Evolutionary conservation across 2,888 invertebrate genomes (phyloP).

Genomic region (Catocala sponsa): DNA sequence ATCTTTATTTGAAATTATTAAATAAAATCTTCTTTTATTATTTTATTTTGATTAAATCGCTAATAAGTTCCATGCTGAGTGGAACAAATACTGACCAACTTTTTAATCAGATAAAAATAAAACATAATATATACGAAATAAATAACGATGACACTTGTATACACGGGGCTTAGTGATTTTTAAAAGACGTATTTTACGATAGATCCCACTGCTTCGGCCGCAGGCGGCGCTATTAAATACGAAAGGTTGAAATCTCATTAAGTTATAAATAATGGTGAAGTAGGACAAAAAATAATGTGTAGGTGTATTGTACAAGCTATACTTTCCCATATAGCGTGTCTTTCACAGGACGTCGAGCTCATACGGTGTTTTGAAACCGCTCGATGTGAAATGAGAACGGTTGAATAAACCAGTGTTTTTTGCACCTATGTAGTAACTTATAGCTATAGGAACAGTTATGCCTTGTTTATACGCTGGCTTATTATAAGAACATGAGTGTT

Average conservation of each 20-base stretch:
- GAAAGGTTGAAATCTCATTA: background rate
- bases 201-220: no score
- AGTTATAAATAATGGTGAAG: background rate
- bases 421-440: slow-evolving; percentile 30
- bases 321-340: slow-evolving; percentile 14
- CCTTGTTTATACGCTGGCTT: background rate
- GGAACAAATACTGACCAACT: no score
- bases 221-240: no score
- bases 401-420: slow-evolving; percentile 46
- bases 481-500: background rate
- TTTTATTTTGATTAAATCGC: no score
- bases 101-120: no score
- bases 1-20: no score
- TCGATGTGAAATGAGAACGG: slow-evolving; percentile 43
- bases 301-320: background rate
- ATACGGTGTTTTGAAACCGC: slow-evolving; percentile 50
- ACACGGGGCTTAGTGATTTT: no score
- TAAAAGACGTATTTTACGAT: no score
- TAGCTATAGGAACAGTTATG: slow-evolving; percentile 7
- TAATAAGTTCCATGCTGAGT: no score
- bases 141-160: no score
- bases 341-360: slow-evolving; percentile 16
- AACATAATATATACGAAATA: no score
- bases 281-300: background rate
- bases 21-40: no score